Evolutionary conservation across 2,888 invertebrate species (phyloP).

Genomic region (Tetropium fuscum): DNA sequence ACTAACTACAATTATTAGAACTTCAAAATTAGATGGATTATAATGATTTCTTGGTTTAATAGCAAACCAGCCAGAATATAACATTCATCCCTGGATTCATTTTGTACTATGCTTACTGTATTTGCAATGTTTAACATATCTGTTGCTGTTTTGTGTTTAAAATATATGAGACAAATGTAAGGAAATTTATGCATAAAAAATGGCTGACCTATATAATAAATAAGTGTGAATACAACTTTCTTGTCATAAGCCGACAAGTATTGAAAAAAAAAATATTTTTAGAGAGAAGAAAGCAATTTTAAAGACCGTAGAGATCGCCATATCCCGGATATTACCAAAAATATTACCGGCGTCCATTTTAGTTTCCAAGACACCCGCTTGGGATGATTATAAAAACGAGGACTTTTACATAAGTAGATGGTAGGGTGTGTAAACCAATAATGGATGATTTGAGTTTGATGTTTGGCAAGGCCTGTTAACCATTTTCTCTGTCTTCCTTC

Average conservation of each 20-base stretch:
- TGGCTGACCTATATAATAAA: too few relatives aligned
- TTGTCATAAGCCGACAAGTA: conserved; percentile 2
- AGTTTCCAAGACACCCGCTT: conserved; percentile 5
- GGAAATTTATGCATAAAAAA: too few relatives aligned
- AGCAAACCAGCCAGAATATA: too few relatives aligned
- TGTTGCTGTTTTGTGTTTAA: too few relatives aligned
- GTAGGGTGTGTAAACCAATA: conserved; percentile 25
- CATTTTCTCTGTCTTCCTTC: conserved; percentile 62
- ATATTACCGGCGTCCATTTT: conserved; percentile 18
- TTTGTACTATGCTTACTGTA: too few relatives aligned
- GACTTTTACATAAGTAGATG: conserved; percentile 27
- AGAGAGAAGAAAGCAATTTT: conserved; percentile 32
- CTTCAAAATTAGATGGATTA: too few relatives aligned
- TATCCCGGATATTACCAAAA: conserved; percentile 22
- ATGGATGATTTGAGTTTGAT: conserved; percentile 23
- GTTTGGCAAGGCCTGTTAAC: conserved; percentile 19
- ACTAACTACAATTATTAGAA: too few relatives aligned
- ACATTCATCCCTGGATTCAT: too few relatives aligned
- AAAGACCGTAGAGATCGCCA: conserved; percentile 5
- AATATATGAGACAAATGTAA: too few relatives aligned
- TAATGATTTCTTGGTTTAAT: too few relatives aligned
- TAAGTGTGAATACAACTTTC: too few relatives aligned
- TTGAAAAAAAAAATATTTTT: conserved; percentile 20
- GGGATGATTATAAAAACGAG: conserved; percentile 22
- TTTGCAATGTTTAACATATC: too few relatives aligned